phyloP scores from a whole-genome alignment of 2,113 vertebrate species.

The Epinephelus fuscoguttatus region DNA sequence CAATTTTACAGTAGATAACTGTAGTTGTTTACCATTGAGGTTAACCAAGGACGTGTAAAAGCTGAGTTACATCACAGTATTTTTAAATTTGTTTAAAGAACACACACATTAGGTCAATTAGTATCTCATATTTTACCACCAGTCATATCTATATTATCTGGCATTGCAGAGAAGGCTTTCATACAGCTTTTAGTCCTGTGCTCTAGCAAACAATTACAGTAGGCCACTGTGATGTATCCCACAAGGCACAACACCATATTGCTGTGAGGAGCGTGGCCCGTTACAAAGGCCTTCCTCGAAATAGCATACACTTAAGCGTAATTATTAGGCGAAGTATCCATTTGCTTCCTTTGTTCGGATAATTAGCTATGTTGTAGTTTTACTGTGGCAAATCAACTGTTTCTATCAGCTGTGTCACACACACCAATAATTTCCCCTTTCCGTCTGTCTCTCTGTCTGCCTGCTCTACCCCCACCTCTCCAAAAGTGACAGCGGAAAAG shows the following conservation, averaged over 20 bases:
- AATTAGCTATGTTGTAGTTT: constrained; percentile 32
- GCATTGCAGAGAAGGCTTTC: neutral
- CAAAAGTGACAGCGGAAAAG: no score
- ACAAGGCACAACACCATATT: neutral
- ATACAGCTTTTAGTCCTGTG: neutral
- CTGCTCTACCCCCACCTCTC: neutral
- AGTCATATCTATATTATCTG: neutral
- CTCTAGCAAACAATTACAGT: neutral
- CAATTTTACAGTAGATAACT: neutral
- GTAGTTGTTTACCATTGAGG: neutral
- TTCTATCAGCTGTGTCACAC: constrained; percentile 13
- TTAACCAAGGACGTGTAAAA: neutral
- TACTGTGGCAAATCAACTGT: neutral
- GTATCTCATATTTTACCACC: neutral
- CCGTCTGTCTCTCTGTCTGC: neutral
- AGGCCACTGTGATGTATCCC: neutral
- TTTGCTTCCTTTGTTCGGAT: constrained; percentile 31
- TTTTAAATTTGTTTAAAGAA: neutral
- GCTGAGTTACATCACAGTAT: neutral
- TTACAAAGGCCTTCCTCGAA: neutral
- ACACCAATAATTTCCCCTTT: constrained; percentile 8
- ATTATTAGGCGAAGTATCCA: constrained; percentile 5
- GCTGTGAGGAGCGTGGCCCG: neutral
- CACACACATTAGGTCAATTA: neutral
- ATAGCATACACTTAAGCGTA: neutral